A percentile compares a stretch with the other conserved stretches of the same genome.
phyloP scores from a whole-genome alignment of 2,888 invertebrate species.

The Mythimna impura region DNA sequence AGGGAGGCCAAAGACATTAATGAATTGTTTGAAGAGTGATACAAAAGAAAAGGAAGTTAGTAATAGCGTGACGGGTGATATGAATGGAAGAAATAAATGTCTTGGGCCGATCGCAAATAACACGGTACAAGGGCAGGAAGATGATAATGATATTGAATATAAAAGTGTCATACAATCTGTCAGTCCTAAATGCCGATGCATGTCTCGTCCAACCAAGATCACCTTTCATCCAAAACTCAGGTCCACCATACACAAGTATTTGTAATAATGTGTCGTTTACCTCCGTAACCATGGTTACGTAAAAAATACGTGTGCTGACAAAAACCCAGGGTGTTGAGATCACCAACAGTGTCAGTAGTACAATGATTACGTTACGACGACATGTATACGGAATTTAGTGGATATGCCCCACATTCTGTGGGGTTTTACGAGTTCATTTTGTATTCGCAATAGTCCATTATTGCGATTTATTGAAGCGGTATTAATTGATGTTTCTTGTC shows the following conservation, averaged over 20 bases:
- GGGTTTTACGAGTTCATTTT: constrained; percentile 42
- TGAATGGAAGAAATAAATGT: no score
- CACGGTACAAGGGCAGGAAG: no score
- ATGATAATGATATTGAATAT: no score
- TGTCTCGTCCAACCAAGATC: constrained; percentile 37
- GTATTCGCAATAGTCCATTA: constrained; percentile 27
- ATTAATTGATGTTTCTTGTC: constrained; percentile 35
- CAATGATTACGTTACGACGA: constrained; percentile 44
- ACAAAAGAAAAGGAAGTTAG: no score
- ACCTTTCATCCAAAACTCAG: constrained; percentile 41
- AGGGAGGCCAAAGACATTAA: no score
- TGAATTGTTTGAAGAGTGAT: no score
- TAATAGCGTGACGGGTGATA: no score
- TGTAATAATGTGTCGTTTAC: constrained; percentile 38
- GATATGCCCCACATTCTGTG: constrained; percentile 43
- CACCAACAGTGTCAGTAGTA: constrained; percentile 52
- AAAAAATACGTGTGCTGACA: constrained; percentile 40
- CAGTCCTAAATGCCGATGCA: constrained; percentile 19
- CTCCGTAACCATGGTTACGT: constrained; percentile 40
- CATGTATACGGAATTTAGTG: constrained; percentile 51
- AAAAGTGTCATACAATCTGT: constrained; percentile 10
- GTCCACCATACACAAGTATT: constrained; percentile 35
- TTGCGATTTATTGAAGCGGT: constrained; percentile 41
- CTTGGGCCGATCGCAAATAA: no score
- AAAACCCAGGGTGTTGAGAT: constrained; percentile 50